Evolutionary conservation across 2,888 invertebrate genomes (phyloP).

Genomic region (Agrypnus murinus): DNA sequence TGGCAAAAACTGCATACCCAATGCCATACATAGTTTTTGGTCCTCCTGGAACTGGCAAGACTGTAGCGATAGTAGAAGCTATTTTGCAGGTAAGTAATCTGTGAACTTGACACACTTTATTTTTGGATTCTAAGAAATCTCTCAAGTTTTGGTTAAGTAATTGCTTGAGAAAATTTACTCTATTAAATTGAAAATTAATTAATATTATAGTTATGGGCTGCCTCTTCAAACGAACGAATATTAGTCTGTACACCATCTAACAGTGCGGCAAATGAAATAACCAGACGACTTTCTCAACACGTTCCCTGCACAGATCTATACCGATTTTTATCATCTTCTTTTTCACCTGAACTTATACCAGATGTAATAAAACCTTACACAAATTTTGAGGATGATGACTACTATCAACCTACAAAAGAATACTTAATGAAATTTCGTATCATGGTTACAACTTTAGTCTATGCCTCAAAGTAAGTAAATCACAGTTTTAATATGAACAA

Average conservation of each 20-base stretch:
- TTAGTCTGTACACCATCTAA: slow-evolving; percentile 81
- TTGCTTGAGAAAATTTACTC: too few species aligned
- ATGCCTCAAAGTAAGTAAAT: slow-evolving; percentile 71
- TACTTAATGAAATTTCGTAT: slow-evolving; percentile 74
- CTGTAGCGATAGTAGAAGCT: slow-evolving; percentile 82
- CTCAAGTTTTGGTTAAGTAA: too few species aligned
- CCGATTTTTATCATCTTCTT: slow-evolving; percentile 69
- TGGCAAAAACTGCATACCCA: slow-evolving; percentile 76
- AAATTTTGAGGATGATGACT: slow-evolving; percentile 68
- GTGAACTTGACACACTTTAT: not conserved
- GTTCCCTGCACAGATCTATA: slow-evolving; percentile 66
- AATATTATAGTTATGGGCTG: too few species aligned
- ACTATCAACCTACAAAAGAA: slow-evolving; percentile 72
- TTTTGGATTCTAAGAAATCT: not conserved
- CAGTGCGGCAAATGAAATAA: slow-evolving; percentile 80
- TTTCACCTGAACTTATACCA: slow-evolving; percentile 65
- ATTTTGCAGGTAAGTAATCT: slow-evolving; percentile 75
- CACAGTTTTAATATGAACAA: not conserved
- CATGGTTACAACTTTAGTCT: slow-evolving; percentile 77
- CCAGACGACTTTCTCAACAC: slow-evolving; percentile 66
- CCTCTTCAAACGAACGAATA: slow-evolving; percentile 71
- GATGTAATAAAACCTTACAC: slow-evolving; percentile 67
- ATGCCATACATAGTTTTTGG: slow-evolving; percentile 90
- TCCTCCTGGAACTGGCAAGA: slow-evolving; percentile 89
- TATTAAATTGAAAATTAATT: slow-evolving; percentile 59